Percentiles rank a stretch among this genome's conserved stretches.
phyloP scores from a whole-genome alignment of 2,888 invertebrate species.

The Cremastinae sp. region DNA sequence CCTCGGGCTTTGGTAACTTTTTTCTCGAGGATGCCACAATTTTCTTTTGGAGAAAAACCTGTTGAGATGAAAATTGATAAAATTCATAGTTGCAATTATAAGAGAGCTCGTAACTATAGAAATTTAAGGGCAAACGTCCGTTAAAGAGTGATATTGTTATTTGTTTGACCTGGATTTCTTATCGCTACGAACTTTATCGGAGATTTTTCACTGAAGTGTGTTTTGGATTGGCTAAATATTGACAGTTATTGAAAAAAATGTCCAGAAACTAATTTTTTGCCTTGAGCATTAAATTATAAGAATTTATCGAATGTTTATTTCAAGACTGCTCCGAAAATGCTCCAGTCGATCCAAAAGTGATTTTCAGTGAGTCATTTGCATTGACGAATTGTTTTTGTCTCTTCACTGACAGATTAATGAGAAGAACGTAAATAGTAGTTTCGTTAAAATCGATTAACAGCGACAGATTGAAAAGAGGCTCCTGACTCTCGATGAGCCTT shows the following conservation, averaged over 20 bases:
- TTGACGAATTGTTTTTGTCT: not conserved
- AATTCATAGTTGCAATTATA: constrained; percentile 11
- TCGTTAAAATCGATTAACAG: constrained; percentile 21
- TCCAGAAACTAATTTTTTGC: not conserved
- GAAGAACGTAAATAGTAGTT: not conserved
- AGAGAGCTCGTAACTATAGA: not conserved
- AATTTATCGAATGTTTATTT: not conserved
- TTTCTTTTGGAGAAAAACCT: constrained; percentile 8
- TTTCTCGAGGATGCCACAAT: constrained; percentile 8
- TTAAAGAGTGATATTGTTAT: constrained; percentile 9
- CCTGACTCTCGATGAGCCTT: constrained; percentile 17
- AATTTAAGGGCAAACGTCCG: constrained; percentile 4
- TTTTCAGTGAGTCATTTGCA: not conserved
- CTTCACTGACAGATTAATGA: constrained; percentile 18
- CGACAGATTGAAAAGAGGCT: constrained; percentile 14
- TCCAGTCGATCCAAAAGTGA: not conserved
- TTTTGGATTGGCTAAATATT: not conserved
- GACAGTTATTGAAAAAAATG: not conserved
- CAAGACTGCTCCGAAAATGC: not conserved
- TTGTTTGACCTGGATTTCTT: constrained; percentile 5
- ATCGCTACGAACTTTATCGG: constrained; percentile 8
- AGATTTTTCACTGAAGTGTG: not conserved
- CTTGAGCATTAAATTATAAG: not conserved
- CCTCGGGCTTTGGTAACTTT: not conserved
- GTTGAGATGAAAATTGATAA: constrained; percentile 14